Conservation (phyloP, 2,888 invertebrate genomes). For the Drosophila mettleri region DNA sequence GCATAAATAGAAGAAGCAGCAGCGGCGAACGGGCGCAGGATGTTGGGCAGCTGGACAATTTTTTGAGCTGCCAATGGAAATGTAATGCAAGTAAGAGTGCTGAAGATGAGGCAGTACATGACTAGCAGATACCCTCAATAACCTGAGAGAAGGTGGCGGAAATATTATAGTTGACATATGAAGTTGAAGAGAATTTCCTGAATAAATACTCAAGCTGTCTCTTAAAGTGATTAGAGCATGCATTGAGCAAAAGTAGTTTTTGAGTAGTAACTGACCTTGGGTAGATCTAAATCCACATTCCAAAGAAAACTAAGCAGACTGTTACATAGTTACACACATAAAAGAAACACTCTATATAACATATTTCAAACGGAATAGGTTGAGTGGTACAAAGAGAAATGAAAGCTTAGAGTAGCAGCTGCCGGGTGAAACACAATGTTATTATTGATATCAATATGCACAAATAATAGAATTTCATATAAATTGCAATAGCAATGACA, state of each 20-base stretch:
- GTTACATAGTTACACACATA: not conserved
- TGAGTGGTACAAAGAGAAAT: not conserved
- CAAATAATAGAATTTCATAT: slow-evolving; percentile 22
- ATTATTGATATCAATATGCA: slow-evolving; percentile 50
- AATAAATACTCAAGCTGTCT: too few species aligned
- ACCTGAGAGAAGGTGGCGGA: not conserved
- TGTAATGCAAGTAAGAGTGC: slow-evolving; percentile 10
- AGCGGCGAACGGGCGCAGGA: not conserved
- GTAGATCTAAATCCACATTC: too few species aligned
- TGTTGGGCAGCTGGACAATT: slow-evolving; percentile 40
- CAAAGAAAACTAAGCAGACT: too few species aligned
- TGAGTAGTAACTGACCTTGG: too few species aligned
- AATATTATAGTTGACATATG: not conserved
- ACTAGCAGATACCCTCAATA: not conserved
- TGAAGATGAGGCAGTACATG: not conserved
- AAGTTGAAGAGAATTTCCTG: not conserved
- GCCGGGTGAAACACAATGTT: slow-evolving; percentile 51
- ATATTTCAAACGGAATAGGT: not conserved
- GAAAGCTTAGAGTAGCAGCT: slow-evolving; percentile 44
- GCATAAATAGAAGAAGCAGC: slow-evolving; percentile 12
- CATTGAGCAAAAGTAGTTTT: not conserved
- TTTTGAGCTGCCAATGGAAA: slow-evolving; percentile 26
- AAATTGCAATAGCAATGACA: slow-evolving; percentile 18
- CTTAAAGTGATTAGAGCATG: too few species aligned
- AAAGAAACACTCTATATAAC: not conserved